Evolutionary conservation across 2,888 invertebrate genomes (phyloP), one percentile per base, ranked within the genome.

Genomic region (Tenthredo amoena): DNA sequence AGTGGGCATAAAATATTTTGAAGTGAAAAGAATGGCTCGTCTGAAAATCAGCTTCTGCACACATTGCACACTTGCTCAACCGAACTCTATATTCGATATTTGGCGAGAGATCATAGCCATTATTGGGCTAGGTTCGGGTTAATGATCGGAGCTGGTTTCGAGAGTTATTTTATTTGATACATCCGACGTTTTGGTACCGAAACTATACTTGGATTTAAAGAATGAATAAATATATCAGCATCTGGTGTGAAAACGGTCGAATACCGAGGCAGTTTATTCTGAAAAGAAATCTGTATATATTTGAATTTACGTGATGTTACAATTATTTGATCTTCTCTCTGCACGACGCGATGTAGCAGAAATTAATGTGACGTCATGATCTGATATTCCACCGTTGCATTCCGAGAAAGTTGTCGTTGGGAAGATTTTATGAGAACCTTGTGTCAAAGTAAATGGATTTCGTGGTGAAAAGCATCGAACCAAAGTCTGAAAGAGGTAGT

Each of bases 371-470:
- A 74, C 74, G 74, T 74, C 74, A 74, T 18, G 74, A 12, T 40
- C 21, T 43, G n/a, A n/a, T 21, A 31, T 40, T 77, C 9, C 50
- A 34, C 9, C 77, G 31, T 50, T 21, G 21, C 26, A 50, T 77
- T 50, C 77, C 77, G 47, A 77, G 77, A 77, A 77, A 77, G 77
- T 77, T 77, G 77, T 50, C 31, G 77, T 31, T 31, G 50, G 55
- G 31, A 50, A 50, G 21, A 77, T 77, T 50, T 77, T 77, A 77
- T 77, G 77, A 77, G 47, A 55, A 77, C 31, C 55, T 55, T 12
- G 77, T 77, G 77, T 77, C 77, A 55, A 55, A 77, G 50, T 34
- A 55, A 77, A 77, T 55, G 77, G 55, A 77, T 77, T 77, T 26
- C 18, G 77, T 34, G 31, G 50, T 77, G 55, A 77, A 77, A 77